These are phyloP conservation scores for Drosophila kanekoi DNA, from an alignment of 2,888 invertebrate genomes.

Conservation along the genomic window DNA sequence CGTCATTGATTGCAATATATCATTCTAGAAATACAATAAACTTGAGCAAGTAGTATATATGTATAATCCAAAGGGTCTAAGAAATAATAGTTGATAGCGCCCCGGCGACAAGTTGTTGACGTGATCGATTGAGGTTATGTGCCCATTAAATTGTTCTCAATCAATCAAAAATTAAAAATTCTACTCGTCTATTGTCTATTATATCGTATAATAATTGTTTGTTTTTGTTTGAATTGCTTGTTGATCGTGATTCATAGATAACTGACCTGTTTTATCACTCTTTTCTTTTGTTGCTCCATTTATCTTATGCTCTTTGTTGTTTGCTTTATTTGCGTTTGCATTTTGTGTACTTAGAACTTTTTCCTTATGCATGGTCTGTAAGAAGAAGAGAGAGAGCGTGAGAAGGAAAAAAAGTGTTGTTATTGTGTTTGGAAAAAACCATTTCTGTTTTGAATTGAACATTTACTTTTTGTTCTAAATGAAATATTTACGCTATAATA, in stretches of 20 bases:
- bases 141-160: conserved; percentile 26
- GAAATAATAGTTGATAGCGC: conserved; percentile 4
- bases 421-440: too few relatives aligned
- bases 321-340: conserved; percentile 66
- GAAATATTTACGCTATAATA: conserved; percentile 12
- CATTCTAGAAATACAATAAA: background rate
- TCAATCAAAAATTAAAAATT: conserved; percentile 40
- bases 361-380: conserved; percentile 77
- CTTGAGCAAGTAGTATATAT: conserved; percentile 4
- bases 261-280: conserved; percentile 81
- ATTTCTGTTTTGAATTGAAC: background rate
- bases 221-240: conserved; percentile 7
- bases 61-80: conserved; percentile 15
- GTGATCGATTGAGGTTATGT: conserved; percentile 56
- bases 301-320: conserved; percentile 74
- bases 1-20: background rate
- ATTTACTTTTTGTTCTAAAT: too few relatives aligned
- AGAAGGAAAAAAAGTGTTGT: conserved; percentile 28
- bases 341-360: conserved; percentile 69
- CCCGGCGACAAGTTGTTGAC: conserved; percentile 26
- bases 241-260: conserved; percentile 32
- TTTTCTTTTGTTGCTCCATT: conserved; percentile 79
- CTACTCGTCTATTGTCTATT: conserved; percentile 7
- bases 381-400: conserved; percentile 44
- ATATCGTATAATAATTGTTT: conserved; percentile 17